Evolutionary conservation across 2,888 invertebrate genomes (phyloP), one percentile per base, ranked within the genome.

Genomic region (Drosophila engyochracea): DNA sequence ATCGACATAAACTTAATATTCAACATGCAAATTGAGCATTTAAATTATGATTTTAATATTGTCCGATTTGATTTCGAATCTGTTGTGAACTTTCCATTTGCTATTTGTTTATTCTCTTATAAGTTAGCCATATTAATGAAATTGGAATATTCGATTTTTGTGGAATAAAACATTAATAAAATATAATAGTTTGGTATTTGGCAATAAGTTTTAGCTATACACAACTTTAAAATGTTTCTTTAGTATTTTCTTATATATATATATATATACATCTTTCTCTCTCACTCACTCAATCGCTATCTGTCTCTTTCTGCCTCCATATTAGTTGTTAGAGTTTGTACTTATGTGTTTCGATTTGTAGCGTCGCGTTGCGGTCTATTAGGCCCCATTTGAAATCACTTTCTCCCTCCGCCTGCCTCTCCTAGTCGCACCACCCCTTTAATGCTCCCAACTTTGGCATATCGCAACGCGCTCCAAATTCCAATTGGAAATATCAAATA

Each of bases 401-500:
- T 25, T 12, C 16, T 31, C 12, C 7, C 3, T 14, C 16, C 55
- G 4, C 1, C 7, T 14, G 16, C 14, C 14, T 2, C n/a, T 22
- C 52, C 41, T 31, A 16, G 19, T 33, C 7, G 22, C 25, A 14
- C 3, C 12, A 12, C 22, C 35, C 16, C 14, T 2, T 22, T 7
- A 47, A 22, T 47, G 22, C 30, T 10, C 30, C 4, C n/a, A 33
- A 41, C 14, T 9, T 22, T n/a, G 12, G n/a, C 31, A 64, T 74
- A 73, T 74, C 58, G 22, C 47, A 65, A 30, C 22, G 53, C 69
- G 61, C 28, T 75, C 66, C 60, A 58, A 60, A 58, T 74, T 59
- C 75, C n/a, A 57, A 68, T 70, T 62, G 47, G 55, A 55, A 61
- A 60, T 70, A 70, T 76, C 76, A 73, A 67, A 82, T 89, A 74